Evolutionary conservation across 2,113 vertebrate genomes (phyloP).

Genomic region (Scomber colias): DNA sequence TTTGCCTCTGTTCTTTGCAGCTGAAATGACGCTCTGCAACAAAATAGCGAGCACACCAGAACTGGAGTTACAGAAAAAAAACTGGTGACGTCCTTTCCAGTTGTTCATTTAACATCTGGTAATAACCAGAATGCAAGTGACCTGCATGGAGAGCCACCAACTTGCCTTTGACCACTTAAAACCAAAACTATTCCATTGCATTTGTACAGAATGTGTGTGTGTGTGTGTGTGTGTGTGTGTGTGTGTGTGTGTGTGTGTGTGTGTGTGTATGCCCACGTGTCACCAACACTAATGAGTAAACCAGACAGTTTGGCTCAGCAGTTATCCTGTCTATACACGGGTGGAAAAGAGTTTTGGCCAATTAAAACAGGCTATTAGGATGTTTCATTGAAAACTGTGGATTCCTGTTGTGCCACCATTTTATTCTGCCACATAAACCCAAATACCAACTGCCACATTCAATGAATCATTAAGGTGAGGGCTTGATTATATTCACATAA

Average conservation of each 20-base stretch:
- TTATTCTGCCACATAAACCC: slow-evolving; percentile 9
- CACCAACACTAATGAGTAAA: slow-evolving; percentile 45
- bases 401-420: slow-evolving; percentile 21
- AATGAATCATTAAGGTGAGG: background rate
- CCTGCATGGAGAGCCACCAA: slow-evolving; percentile 18
- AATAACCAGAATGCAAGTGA: background rate
- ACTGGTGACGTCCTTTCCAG: too few species aligned
- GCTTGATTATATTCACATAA: background rate
- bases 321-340: slow-evolving; percentile 38
- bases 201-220: slow-evolving; percentile 15
- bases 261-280: background rate
- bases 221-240: too few species aligned
- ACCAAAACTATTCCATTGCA: slow-evolving; percentile 4
- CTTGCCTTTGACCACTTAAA: slow-evolving; percentile 27
- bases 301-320: slow-evolving; percentile 45
- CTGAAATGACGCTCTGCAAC: too few species aligned
- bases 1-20: too few species aligned
- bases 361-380: slow-evolving; percentile 33
- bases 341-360: slow-evolving; percentile 28
- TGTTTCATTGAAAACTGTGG: slow-evolving; percentile 11
- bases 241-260: too few species aligned
- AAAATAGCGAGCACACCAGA: too few species aligned
- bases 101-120: too few species aligned
- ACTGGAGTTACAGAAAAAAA: too few species aligned
- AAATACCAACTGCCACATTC: background rate